phyloP scores from a whole-genome alignment of 2,113 vertebrate species.

The Chaetodon trifascialis region DNA sequence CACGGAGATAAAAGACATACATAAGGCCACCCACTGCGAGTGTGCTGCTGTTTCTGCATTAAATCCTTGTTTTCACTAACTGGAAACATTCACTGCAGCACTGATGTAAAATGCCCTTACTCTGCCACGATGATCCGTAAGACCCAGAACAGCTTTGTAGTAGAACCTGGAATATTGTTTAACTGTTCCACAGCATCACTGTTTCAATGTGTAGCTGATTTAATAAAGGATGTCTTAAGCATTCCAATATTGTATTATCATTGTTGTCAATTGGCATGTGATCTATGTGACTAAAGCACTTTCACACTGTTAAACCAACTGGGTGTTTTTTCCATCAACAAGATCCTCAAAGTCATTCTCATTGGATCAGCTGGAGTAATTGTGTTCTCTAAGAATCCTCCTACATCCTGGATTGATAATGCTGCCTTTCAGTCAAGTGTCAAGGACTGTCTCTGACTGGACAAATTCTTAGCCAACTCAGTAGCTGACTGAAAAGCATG shows the following conservation, averaged over 20 bases:
- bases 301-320: background rate
- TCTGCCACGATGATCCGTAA: background rate
- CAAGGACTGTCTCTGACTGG: background rate
- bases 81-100: conserved; percentile 1
- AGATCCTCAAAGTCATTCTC: background rate
- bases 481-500: background rate
- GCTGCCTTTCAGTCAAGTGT: background rate
- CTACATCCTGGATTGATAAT: background rate
- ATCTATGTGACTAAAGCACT: background rate
- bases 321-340: background rate
- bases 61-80: conserved; percentile 37
- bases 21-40: conserved; percentile 22
- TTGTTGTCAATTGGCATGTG: too few species aligned
- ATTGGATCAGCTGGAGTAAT: background rate
- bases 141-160: background rate
- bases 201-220: background rate
- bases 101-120: conserved; percentile 17
- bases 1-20: conserved; percentile 32
- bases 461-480: background rate
- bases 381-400: background rate
- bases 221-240: background rate
- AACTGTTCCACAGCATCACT: background rate
- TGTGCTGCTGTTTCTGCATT: conserved; percentile 30
- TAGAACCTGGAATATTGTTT: background rate
- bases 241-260: background rate